Base-by-base conservation (phyloP, 2,113 vertebrate species). In the Semicossyphus pulcher region DNA sequence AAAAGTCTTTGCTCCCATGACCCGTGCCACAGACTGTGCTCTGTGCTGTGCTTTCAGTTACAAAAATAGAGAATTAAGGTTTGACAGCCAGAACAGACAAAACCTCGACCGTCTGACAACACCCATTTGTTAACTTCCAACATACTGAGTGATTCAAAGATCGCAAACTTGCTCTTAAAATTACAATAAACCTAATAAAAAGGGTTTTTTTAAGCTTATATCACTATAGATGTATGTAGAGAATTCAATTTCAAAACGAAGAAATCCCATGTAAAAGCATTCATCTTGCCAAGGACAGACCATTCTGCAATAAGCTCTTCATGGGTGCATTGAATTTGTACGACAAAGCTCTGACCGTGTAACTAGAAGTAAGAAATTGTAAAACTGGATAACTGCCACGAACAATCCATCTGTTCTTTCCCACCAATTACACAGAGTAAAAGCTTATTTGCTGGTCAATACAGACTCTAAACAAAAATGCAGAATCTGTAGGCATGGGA, bases 311-410 rank as follows among this genome's bases (percentile, higher is more conserved):
- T 58, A 23, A 16, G 53, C 57, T 41, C 10, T 14, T 5, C 14
- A 8, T 14, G 11, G 18, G n/a, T 48, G 11, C 4, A n/a, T n/a
- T n/a, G n/a, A n/a, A n/a, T n/a, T n/a, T n/a, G n/a, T 32, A 15
- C 2, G 1, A 44, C 4, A 29, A 12, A 31, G 5, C 64, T 18
- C 37, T 53, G 32, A 41, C n/a, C 26, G 20, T 37, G 26, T 51
- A 21, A 7, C 3, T 14, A 65, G 48, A 61, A 60, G 11, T 21
- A 54, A 32, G 12, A 16, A 21, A 42, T 3, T 44, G 25, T 34
- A 42, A 66, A 53, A 53, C 31, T 47, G 31, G 31, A 41, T 32
- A 32, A 72, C n/a, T n/a, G n/a, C n/a, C n/a, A n/a, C n/a, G n/a
- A n/a, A n/a, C n/a, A n/a, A n/a, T n/a, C n/a, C n/a, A n/a, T n/a